A percentile compares a stretch with the other conserved stretches of the same genome.
These are phyloP conservation scores for Aphidoletes aphidimyza DNA, from an alignment of 2,888 invertebrate species.

Conservation along the genomic window DNA sequence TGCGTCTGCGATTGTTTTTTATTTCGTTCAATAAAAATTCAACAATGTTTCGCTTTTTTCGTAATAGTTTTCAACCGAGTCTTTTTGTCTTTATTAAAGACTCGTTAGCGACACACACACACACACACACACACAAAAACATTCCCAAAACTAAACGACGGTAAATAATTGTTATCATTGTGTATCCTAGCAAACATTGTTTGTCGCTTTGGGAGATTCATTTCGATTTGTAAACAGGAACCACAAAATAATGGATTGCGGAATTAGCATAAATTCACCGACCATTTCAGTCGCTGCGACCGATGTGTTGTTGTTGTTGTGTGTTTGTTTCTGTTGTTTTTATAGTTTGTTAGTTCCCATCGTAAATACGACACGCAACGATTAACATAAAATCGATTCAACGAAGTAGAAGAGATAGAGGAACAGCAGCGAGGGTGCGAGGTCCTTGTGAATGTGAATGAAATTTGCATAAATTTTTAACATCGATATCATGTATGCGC, in stretches of 20 bases:
- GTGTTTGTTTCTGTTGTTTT: neutral
- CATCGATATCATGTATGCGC: neutral
- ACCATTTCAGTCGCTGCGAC: neutral
- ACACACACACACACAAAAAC: too few species aligned
- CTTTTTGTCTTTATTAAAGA: too few species aligned
- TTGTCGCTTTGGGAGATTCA: neutral
- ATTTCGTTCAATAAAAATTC: neutral
- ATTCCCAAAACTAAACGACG: too few species aligned
- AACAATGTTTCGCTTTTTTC: too few species aligned
- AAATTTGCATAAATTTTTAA: conserved; percentile 46
- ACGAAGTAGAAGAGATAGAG: neutral
- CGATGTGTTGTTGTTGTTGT: too few species aligned
- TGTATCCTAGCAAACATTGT: conserved; percentile 42
- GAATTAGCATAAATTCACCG: conserved; percentile 42
- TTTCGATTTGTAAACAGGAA: conserved; percentile 8
- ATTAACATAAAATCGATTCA: neutral
- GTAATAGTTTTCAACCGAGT: too few species aligned
- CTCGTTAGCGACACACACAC: too few species aligned
- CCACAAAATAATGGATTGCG: conserved; percentile 7
- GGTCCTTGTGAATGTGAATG: conserved; percentile 32
- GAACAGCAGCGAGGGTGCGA: neutral
- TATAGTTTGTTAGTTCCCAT: neutral
- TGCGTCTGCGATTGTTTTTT: too few species aligned
- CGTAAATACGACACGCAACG: conserved; percentile 33
- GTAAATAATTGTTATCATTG: too few species aligned